Percentiles rank a stretch among this genome's conserved stretches.
These are phyloP conservation scores for Drosophila jambulina DNA, from an alignment of 1,140 invertebrate species.

Conservation along the genomic window DNA sequence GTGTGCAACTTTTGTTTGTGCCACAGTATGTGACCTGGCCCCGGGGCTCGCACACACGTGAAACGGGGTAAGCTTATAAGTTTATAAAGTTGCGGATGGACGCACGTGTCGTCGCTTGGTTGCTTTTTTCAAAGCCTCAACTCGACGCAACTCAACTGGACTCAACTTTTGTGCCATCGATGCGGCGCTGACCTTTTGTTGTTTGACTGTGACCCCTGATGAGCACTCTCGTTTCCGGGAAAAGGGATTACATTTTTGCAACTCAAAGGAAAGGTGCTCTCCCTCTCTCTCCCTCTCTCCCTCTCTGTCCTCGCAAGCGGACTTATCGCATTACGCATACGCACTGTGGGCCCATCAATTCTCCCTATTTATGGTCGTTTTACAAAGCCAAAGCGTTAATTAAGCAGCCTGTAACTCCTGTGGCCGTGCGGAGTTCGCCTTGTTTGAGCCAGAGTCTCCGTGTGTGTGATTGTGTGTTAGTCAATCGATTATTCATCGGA, in stretches of 20 bases:
- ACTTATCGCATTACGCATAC: slow-evolving; percentile 65
- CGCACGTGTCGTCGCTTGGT: slow-evolving; percentile 47
- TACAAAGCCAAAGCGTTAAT: slow-evolving; percentile 44
- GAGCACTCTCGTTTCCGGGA: slow-evolving; percentile 3
- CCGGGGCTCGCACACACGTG: slow-evolving; percentile 19
- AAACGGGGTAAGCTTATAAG: slow-evolving; percentile 41
- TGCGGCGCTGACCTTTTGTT: slow-evolving; percentile 35
- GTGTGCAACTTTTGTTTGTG: slow-evolving; percentile 39
- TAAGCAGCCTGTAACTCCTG: slow-evolving; percentile 11
- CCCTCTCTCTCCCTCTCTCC: not conserved
- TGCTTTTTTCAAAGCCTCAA: slow-evolving; percentile 27
- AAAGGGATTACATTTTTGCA: slow-evolving; percentile 57
- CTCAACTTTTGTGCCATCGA: slow-evolving; percentile 16
- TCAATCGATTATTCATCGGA: slow-evolving; percentile 38
- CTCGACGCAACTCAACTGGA: not conserved
- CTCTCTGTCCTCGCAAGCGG: not conserved
- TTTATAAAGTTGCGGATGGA: slow-evolving; percentile 53
- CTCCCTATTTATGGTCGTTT: slow-evolving; percentile 19
- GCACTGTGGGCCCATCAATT: slow-evolving; percentile 27
- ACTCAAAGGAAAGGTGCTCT: not conserved
- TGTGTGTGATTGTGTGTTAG: slow-evolving; percentile 3
- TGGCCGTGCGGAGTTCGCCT: not conserved
- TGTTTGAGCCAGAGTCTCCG: no score
- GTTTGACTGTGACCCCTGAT: slow-evolving; percentile 28
- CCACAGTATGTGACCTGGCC: slow-evolving; percentile 17